Conservation (phyloP, 2,113 vertebrate genomes). For the Chaenogobius annularis region DNA sequence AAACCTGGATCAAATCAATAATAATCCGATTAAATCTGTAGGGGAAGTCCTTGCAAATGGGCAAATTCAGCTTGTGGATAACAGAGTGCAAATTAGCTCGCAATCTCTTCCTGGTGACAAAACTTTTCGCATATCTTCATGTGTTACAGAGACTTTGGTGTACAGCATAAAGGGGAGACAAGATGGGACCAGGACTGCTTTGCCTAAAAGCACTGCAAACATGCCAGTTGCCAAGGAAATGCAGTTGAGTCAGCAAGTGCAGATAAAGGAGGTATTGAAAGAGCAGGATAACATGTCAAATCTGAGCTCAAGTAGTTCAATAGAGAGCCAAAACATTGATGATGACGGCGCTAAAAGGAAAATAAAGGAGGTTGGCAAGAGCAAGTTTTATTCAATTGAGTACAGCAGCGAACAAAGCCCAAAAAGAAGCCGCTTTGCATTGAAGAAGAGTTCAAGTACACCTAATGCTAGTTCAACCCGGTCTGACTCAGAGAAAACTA, state of each 20-base stretch:
- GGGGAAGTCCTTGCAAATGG: conserved; percentile 10
- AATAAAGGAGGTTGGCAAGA: conserved; percentile 51
- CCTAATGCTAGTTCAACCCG: conserved; percentile 41
- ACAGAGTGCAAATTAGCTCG: conserved; percentile 46
- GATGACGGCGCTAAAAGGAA: conserved; percentile 21
- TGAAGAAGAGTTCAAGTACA: conserved; percentile 59
- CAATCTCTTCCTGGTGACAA: conserved; percentile 27
- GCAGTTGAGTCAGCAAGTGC: conserved; percentile 30
- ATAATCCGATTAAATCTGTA: conserved; percentile 11
- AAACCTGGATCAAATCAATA: conserved; percentile 24
- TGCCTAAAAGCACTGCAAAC: conserved; percentile 24
- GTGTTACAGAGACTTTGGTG: conserved; percentile 62
- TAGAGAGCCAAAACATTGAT: conserved; percentile 27
- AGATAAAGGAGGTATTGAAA: conserved; percentile 10
- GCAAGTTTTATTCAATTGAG: conserved; percentile 49
- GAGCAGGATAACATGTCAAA: conserved; percentile 25
- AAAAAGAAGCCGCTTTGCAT: conserved; percentile 59
- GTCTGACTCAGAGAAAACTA: conserved; percentile 40
- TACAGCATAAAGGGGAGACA: conserved; percentile 51
- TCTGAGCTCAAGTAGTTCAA: conserved; percentile 45
- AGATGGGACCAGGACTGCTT: conserved; percentile 12
- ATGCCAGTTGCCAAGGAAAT: conserved; percentile 21
- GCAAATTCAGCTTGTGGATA: conserved; percentile 46
- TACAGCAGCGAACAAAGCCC: conserved; percentile 53
- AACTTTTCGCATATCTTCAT: conserved; percentile 16